Conservation (phyloP, 2,113 vertebrate species). For the Neolamprologus caudopunctatus region DNA sequence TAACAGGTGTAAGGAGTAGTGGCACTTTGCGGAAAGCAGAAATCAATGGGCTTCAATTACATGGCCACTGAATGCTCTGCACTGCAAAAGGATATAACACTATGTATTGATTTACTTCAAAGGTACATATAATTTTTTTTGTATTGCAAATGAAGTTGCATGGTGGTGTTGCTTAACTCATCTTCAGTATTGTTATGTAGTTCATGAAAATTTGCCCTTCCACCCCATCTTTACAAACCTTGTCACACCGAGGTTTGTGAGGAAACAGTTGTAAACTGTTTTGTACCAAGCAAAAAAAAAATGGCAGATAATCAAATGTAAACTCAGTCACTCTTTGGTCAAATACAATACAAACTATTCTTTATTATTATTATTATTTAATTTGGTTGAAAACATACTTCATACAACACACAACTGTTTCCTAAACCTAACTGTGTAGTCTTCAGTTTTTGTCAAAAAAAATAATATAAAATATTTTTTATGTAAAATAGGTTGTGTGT, state of each 20-base stretch:
- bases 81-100: neutral
- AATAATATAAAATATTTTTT: neutral
- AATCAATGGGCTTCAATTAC: constrained; percentile 45
- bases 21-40: constrained; percentile 33
- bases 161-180: neutral
- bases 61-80: neutral
- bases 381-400: neutral
- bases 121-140: neutral
- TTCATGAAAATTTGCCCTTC: neutral
- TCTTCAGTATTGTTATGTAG: neutral
- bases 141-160: neutral
- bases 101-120: constrained; percentile 2
- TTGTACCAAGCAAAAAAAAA: neutral
- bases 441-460: neutral
- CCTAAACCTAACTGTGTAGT: neutral
- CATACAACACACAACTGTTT: neutral
- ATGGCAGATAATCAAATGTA: neutral
- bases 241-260: neutral
- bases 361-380: neutral
- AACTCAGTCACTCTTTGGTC: neutral
- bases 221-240: neutral
- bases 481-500: neutral
- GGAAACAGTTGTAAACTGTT: neutral
- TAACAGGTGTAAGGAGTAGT: neutral
- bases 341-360: neutral